These are phyloP conservation scores for Calycopis cecrops DNA, from an alignment of 1,140 invertebrate genomes.

Conservation along the genomic window DNA sequence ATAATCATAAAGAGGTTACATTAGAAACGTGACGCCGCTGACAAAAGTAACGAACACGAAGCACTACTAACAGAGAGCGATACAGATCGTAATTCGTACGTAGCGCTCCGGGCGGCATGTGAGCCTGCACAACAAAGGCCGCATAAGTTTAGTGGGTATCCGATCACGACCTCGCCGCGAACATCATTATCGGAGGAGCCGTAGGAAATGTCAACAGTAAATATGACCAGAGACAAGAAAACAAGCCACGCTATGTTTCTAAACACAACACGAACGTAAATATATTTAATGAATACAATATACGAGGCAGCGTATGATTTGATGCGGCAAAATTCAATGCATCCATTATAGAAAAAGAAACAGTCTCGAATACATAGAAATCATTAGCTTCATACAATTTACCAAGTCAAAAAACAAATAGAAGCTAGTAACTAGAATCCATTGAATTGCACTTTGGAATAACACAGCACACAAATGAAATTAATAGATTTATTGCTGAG, in stretches of 20 bases:
- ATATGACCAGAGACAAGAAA: slow-evolving; percentile 1
- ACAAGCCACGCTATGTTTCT: not conserved
- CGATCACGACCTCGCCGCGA: slow-evolving; percentile 47
- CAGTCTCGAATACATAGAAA: no score
- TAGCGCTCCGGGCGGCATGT: slow-evolving; percentile 25
- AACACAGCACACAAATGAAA: no score
- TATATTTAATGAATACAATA: no score
- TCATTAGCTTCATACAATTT: no score
- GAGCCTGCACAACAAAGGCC: slow-evolving; percentile 43
- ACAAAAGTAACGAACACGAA: slow-evolving; percentile 51
- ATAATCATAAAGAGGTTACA: not conserved
- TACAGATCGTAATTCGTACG: slow-evolving; percentile 40
- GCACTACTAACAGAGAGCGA: slow-evolving; percentile 47
- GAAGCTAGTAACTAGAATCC: no score
- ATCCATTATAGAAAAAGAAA: no score
- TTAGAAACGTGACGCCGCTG: slow-evolving; percentile 36
- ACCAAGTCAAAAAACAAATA: no score
- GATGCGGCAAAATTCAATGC: no score
- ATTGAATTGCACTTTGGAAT: no score
- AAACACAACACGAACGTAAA: no score
- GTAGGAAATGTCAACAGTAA: slow-evolving; percentile 37
- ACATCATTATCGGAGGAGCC: slow-evolving; percentile 41
- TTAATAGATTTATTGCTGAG: not conserved
- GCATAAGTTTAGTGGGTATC: slow-evolving; percentile 44
- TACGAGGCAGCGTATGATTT: no score